Base-by-base conservation (phyloP, 2,113 vertebrate species). In the Vimba vimba region DNA sequence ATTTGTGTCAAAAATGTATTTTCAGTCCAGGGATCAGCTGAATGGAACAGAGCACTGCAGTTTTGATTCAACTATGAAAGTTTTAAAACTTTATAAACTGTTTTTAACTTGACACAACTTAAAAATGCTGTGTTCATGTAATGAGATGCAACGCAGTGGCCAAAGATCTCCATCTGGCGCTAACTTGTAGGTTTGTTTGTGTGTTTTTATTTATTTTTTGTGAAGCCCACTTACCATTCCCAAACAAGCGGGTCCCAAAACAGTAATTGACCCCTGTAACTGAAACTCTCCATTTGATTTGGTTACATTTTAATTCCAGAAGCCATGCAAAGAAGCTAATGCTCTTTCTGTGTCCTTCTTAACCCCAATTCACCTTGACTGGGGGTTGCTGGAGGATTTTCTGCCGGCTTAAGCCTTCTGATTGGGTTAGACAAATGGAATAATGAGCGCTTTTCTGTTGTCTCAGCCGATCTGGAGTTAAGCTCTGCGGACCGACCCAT, bases 381-480 rank as follows among this genome's bases (percentile, higher is more conserved):
- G 75, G 73, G 52, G 75, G 86, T 47, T 85, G 87, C 68, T 86
- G 79, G 79, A 88, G 81, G 85, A 59, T 75, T 83, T 88, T 89
- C 86, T 92, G 64, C 68, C 64, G 86, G 89, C 85, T 87, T 87
- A 93, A 92, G 89, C 91, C 89, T 90, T 84, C 83, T 91, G 84
- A 87, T 90, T 91, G 89, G 90, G 88, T 92, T 90, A 86, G 85
- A 89, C 77, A 86, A 89, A 86, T 85, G 88, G 88, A 93, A 94
- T 94, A 93, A 94, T 93, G 94, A 94, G 91, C 88, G 84, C 91
- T 92, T 86, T 86, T 19, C 89, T 91, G 91, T 93, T 93, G 90
- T 93, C 87, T 90, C 90, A 89, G 86, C 82, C 90, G 75, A 78
- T 85, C 84, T 55, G 15, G 50, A 91, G 80, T 91, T 91, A 93